phyloP scores from a whole-genome alignment of 1,140 invertebrate species.

The Scaptomyza montana region DNA sequence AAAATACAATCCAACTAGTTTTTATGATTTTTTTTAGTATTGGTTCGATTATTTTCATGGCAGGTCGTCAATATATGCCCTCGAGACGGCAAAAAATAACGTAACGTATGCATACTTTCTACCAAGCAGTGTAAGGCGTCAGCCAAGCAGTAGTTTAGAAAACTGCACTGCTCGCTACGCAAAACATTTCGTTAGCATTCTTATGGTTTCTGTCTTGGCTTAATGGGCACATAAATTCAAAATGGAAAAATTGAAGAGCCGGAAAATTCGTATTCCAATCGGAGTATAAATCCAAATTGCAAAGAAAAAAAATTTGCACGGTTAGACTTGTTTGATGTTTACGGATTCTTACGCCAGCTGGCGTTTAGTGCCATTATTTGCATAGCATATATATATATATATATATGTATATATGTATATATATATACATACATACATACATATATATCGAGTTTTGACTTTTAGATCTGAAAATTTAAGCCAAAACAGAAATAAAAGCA shows the following conservation, averaged over 20 bases:
- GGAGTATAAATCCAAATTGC: slow-evolving; percentile 22
- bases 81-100: not conserved
- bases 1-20: too few relatives aligned
- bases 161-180: slow-evolving; percentile 20
- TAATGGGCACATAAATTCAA: not conserved
- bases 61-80: too few relatives aligned
- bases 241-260: slow-evolving; percentile 18
- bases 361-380: slow-evolving; percentile 15
- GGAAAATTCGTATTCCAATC: slow-evolving; percentile 36
- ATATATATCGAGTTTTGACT: not conserved
- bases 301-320: slow-evolving; percentile 30
- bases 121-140: slow-evolving; percentile 10
- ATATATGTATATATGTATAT: not conserved
- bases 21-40: too few relatives aligned
- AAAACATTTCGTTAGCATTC: not conserved
- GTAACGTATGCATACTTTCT: not conserved
- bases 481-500: slow-evolving; percentile 20
- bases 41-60: too few relatives aligned
- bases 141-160: slow-evolving; percentile 37
- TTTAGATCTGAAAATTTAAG: slow-evolving; percentile 3
- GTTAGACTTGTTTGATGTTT: slow-evolving; percentile 1
- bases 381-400: not conserved
- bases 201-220: slow-evolving; percentile 49
- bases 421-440: not conserved
- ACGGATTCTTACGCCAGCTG: slow-evolving; percentile 23